These are phyloP conservation scores for Corticium candelabrum DNA, from an alignment of 37 sponge, comb jelly and placozoan genomes.

Conservation along the genomic window DNA sequence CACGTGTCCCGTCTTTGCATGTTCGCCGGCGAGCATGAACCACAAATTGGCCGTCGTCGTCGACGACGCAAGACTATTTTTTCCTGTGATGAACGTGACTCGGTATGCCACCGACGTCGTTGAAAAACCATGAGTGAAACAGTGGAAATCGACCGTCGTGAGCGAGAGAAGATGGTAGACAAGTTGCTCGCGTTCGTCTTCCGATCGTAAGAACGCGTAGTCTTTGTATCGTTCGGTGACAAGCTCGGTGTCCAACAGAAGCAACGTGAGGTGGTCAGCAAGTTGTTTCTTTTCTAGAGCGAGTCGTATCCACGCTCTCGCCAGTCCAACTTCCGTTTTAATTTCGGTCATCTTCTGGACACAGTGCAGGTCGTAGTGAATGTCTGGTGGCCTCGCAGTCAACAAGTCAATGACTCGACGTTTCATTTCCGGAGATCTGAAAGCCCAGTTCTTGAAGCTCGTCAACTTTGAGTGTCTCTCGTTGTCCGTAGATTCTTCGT, in stretches of 20 bases:
- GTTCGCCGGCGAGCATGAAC: constrained; percentile 62
- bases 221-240: constrained; percentile 51
- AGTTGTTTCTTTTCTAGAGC: constrained; percentile 75
- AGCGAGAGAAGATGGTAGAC: constrained; percentile 77
- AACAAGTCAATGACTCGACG: not conserved
- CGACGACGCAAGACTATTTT: constrained; percentile 16
- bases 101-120: constrained; percentile 47
- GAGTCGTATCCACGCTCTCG: constrained; percentile 56
- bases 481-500: too few species aligned
- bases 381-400: not conserved
- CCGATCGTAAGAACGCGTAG: constrained; percentile 86
- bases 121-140: constrained; percentile 76
- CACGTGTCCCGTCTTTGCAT: constrained; percentile 30
- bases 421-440: not conserved
- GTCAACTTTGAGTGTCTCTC: too few species aligned
- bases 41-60: constrained; percentile 45
- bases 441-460: not conserved
- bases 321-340: constrained; percentile 77
- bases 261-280: constrained; percentile 40
- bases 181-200: constrained; percentile 86
- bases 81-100: constrained; percentile 64
- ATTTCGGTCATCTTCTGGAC: constrained; percentile 58
- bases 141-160: constrained; percentile 76
- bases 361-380: not conserved
- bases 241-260: constrained; percentile 44